These are phyloP conservation scores for Drosophila phalerata DNA, from an alignment of 2,888 invertebrate genomes.

Conservation along the genomic window DNA sequence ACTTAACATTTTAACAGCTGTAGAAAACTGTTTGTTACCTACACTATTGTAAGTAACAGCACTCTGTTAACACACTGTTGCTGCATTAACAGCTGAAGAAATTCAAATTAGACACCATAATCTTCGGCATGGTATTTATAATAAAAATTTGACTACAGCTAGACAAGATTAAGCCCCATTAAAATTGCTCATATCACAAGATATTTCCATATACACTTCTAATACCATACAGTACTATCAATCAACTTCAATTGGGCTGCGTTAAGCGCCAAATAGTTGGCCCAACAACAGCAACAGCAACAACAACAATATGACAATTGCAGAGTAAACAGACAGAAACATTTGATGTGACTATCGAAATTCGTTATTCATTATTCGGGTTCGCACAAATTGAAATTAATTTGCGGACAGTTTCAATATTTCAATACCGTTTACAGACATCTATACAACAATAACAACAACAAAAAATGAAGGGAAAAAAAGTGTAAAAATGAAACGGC, in stretches of 20 bases:
- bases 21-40: neutral
- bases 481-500: slow-evolving; percentile 62
- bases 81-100: neutral
- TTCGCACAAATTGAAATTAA: slow-evolving; percentile 77
- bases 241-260: slow-evolving; percentile 77
- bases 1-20: slow-evolving; percentile 11
- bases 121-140: neutral
- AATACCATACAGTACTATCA: slow-evolving; percentile 49
- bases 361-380: slow-evolving; percentile 36
- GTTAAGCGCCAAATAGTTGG: slow-evolving; percentile 75
- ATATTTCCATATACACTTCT: slow-evolving; percentile 6
- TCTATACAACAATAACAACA: neutral
- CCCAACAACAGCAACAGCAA: slow-evolving; percentile 5
- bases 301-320: slow-evolving; percentile 44
- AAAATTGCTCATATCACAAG: slow-evolving; percentile 2
- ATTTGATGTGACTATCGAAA: slow-evolving; percentile 61
- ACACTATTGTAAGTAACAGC: neutral
- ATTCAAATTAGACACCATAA: neutral
- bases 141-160: neutral
- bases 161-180: slow-evolving; percentile 19
- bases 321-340: slow-evolving; percentile 42
- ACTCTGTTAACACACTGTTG: slow-evolving; percentile 4
- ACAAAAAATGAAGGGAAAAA: slow-evolving; percentile 8
- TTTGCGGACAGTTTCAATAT: slow-evolving; percentile 81
- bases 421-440: slow-evolving; percentile 52